A percentile compares a stretch with the other conserved stretches of the same genome.
Evolutionary conservation across 2,113 vertebrate genomes (phyloP).

Genomic region (Hemicordylus capensis): DNA sequence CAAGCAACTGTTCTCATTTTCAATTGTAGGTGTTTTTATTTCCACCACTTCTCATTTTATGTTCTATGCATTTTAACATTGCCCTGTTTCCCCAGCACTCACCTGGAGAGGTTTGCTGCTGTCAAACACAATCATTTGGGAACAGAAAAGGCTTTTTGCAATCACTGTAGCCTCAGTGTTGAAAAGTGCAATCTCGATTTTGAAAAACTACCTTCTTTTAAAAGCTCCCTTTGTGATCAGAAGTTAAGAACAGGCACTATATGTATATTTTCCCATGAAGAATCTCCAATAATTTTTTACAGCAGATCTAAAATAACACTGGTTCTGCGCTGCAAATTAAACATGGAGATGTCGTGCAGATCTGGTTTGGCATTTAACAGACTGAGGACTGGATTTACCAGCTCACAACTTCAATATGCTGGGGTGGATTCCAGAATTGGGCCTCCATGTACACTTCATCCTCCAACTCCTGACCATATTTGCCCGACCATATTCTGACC

Average conservation of each 20-base stretch:
- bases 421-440: no score
- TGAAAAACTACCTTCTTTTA: constrained; percentile 72
- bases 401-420: not conserved
- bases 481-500: no score
- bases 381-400: not conserved
- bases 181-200: constrained; percentile 80
- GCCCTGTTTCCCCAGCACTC: constrained; percentile 65
- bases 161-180: constrained; percentile 78
- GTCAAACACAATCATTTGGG: constrained; percentile 78
- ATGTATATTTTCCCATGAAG: not conserved
- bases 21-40: constrained; percentile 83
- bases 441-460: no score
- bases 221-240: constrained; percentile 79
- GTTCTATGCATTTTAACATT: constrained; percentile 70
- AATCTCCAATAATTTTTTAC: constrained; percentile 69
- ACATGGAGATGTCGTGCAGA: constrained; percentile 50
- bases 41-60: constrained; percentile 76
- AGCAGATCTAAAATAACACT: constrained; percentile 53
- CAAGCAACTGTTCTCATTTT: constrained; percentile 79
- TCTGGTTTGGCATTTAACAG: not conserved
- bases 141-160: constrained; percentile 60
- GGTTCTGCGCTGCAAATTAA: constrained; percentile 55
- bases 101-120: constrained; percentile 63
- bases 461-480: no score
- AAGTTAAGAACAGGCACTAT: constrained; percentile 69